These are phyloP conservation scores for Chironomus riparius DNA, from an alignment of 2,888 invertebrate genomes.

Conservation along the genomic window DNA sequence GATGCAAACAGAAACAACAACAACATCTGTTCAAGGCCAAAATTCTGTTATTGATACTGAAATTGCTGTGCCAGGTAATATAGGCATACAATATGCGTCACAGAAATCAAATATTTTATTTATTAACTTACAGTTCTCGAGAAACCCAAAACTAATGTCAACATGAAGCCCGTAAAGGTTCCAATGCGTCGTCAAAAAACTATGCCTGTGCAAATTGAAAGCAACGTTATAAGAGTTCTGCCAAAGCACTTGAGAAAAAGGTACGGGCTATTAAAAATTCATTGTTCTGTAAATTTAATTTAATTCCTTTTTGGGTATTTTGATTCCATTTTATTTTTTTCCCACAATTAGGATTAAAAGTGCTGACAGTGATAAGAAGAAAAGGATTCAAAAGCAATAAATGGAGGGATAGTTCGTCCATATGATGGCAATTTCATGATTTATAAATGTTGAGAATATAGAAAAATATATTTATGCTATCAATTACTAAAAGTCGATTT, in stretches of 20 bases:
- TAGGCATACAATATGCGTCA: background rate
- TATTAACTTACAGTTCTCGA: background rate
- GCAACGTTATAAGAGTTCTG: constrained; percentile 38
- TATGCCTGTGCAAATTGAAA: constrained; percentile 43
- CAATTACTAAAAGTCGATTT: too few relatives aligned
- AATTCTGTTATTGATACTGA: constrained; percentile 2
- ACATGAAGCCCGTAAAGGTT: background rate
- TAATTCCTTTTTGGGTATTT: background rate
- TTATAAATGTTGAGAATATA: background rate
- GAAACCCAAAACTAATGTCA: background rate
- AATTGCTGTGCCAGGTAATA: constrained; percentile 3
- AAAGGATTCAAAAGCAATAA: background rate
- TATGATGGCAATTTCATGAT: background rate
- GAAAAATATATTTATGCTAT: too few relatives aligned
- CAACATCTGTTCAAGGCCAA: background rate
- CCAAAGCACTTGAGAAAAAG: constrained; percentile 39
- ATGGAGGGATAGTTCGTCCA: background rate
- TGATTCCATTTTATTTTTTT: background rate
- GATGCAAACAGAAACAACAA: background rate
- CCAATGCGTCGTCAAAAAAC: constrained; percentile 36
- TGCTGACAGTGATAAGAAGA: constrained; percentile 20
- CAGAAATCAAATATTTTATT: background rate
- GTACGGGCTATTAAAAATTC: constrained; percentile 32
- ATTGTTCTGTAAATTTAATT: background rate
- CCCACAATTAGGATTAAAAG: constrained; percentile 1